Conservation (phyloP, 2,113 vertebrate species). For the Uropsilus gracilis region DNA sequence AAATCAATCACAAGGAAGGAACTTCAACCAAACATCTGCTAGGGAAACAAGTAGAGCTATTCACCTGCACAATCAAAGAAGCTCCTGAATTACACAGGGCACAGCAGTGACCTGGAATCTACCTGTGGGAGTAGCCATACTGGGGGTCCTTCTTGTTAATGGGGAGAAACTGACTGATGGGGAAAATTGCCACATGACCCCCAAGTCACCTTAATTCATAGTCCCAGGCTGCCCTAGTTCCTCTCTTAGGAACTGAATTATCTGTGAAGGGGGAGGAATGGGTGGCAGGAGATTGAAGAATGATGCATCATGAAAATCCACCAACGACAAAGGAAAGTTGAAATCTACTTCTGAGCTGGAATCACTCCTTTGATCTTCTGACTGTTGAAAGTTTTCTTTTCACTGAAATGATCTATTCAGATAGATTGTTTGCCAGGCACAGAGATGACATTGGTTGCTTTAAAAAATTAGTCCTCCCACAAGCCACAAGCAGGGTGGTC, state of each 20-base stretch:
- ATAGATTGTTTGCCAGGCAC: not conserved
- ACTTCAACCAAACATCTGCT: slow-evolving; percentile 68
- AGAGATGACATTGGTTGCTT: not conserved
- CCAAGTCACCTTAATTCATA: not conserved
- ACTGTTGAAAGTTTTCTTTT: not conserved
- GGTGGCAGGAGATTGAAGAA: not conserved
- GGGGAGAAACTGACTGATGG: not conserved
- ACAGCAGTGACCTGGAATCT: slow-evolving; percentile 38
- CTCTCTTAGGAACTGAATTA: not conserved
- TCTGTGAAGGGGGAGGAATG: accelerated
- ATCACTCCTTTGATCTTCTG: not conserved
- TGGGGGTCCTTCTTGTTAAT: slow-evolving; percentile 1
- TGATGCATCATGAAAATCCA: not conserved
- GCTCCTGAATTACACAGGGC: slow-evolving; percentile 64
- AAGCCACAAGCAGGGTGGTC: not conserved
- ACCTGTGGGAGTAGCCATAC: not conserved
- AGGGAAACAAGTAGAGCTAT: slow-evolving; percentile 66
- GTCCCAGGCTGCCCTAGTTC: not conserved
- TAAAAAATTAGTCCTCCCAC: not conserved
- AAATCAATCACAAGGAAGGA: slow-evolving; percentile 74
- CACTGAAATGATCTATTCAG: not conserved
- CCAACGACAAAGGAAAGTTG: not conserved
- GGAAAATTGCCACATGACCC: not conserved
- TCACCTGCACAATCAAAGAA: slow-evolving; percentile 77
- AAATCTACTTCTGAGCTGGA: not conserved